Evolutionary conservation across 2,113 vertebrate genomes (phyloP), one percentile per base, ranked within the genome.

Genomic region (Tetraodon nigroviridis): DNA sequence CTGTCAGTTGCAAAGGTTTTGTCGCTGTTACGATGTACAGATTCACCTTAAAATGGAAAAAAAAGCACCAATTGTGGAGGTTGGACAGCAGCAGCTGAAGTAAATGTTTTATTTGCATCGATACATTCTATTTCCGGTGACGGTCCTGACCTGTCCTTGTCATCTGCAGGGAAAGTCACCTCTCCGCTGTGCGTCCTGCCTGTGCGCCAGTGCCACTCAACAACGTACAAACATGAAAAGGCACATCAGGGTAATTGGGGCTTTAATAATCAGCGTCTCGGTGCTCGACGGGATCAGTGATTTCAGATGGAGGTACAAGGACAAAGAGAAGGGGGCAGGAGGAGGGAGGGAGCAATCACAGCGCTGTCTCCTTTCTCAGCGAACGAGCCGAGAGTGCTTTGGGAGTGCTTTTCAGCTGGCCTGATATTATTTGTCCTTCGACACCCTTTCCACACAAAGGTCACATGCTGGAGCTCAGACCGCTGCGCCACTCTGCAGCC

Each of bases 221-320:
- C 80, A 78, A 68, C 69, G 73, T 80, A 59, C 76, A 82, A 79
- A 82, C 81, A 84, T 51, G 70, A 78, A 76, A 81, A 81, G 69
- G 75, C 67, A 78, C 71, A 75, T 76, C 67, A 51, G 73, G 71
- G 81, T 85, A 81, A 83, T 82, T 82, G 76, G 63, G 71, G 68
- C 67, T 63, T 59, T 79, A 75, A 72, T 69, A 76, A 69, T 64
- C 59, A 51, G 58, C 61, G 22, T 55, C 69, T 70, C 64, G 67
- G 42, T 11, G 49, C 55, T 66, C 58, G 67, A 52, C n/a, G n/a
- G 59, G 58, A 60, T 41, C 53, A 55, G 70, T 56, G 45, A 51
- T 78, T 37, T 72, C 65, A 57, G 59, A 63, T 58, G 61, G 61
- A 57, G 67, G 44, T 44, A 20, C 16, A 16, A 27, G 54, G 48